Conservation (phyloP, 2,888 invertebrate genomes). For the Hedychridium roseum region DNA sequence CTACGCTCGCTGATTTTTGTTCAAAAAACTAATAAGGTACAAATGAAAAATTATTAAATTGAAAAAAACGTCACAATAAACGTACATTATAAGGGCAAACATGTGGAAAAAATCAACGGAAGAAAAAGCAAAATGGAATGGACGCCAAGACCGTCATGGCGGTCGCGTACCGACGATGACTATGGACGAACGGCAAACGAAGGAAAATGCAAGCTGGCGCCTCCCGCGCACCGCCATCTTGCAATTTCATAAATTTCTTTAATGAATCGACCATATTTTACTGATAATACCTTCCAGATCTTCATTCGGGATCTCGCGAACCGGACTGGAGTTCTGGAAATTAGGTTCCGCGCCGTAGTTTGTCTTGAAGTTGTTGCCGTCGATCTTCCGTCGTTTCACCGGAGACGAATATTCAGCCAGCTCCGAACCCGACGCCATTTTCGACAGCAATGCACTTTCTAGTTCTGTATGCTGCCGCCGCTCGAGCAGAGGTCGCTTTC, state of each 20-base stretch:
- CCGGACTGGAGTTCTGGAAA: slow-evolving; percentile 43
- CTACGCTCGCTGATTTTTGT: background rate
- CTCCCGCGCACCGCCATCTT: slow-evolving; percentile 55
- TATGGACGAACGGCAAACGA: slow-evolving; percentile 28
- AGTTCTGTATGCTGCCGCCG: slow-evolving; percentile 37
- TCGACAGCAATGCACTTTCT: slow-evolving; percentile 57
- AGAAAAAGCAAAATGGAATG: slow-evolving; percentile 14
- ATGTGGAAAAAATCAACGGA: background rate
- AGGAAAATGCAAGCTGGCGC: slow-evolving; percentile 43
- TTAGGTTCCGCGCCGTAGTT: slow-evolving; percentile 41
- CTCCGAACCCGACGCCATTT: slow-evolving; percentile 64
- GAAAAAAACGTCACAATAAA: slow-evolving; percentile 4
- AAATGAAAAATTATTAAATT: too few species aligned
- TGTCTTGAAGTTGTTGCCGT: slow-evolving; percentile 44
- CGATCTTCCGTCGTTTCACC: slow-evolving; percentile 61
- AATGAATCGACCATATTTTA: slow-evolving; percentile 48
- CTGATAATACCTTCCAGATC: slow-evolving; percentile 57
- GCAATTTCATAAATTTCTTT: slow-evolving; percentile 43
- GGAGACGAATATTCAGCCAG: slow-evolving; percentile 61
- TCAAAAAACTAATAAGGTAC: background rate
- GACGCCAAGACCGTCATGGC: slow-evolving; percentile 52
- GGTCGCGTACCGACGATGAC: slow-evolving; percentile 28
- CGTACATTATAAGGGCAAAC: background rate
- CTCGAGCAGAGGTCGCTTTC: slow-evolving; percentile 42
- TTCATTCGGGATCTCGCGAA: slow-evolving; percentile 40